Conservation (phyloP, 2,888 invertebrate species). For the Myopa testacea region DNA sequence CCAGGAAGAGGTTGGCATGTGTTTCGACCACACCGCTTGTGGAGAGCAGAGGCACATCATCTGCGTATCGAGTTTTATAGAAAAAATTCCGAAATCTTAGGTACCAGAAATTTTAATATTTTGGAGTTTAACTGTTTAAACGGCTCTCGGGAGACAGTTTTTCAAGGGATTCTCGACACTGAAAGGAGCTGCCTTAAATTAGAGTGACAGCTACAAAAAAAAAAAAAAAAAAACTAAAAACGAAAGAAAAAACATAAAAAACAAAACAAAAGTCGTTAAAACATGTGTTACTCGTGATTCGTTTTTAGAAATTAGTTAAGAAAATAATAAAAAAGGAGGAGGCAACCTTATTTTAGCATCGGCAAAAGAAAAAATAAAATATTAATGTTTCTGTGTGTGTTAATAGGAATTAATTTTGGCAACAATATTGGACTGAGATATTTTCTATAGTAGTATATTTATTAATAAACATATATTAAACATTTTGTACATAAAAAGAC, state of each 20-base stretch:
- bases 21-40: slow-evolving; percentile 27
- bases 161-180: not conserved
- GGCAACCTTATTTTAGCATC: too few species aligned
- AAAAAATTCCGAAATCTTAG: not conserved
- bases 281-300: not conserved
- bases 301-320: slow-evolving; percentile 4
- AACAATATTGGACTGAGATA: too few species aligned
- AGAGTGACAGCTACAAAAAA: not conserved
- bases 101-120: slow-evolving; percentile 12
- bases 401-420: too few species aligned
- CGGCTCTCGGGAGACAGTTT: not conserved
- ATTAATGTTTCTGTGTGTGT: too few species aligned
- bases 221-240: not conserved
- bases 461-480: too few species aligned
- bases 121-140: not conserved
- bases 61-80: not conserved
- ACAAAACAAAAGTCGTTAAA: not conserved
- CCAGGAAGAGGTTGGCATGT: slow-evolving; percentile 26
- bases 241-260: not conserved
- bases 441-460: too few species aligned
- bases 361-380: too few species aligned
- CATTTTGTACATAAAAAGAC: too few species aligned
- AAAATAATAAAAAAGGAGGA: too few species aligned
- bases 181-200: not conserved
- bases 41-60: not conserved